These are phyloP conservation scores for Drosophila subquinaria DNA, from an alignment of 2,888 invertebrate species.

Conservation along the genomic window DNA sequence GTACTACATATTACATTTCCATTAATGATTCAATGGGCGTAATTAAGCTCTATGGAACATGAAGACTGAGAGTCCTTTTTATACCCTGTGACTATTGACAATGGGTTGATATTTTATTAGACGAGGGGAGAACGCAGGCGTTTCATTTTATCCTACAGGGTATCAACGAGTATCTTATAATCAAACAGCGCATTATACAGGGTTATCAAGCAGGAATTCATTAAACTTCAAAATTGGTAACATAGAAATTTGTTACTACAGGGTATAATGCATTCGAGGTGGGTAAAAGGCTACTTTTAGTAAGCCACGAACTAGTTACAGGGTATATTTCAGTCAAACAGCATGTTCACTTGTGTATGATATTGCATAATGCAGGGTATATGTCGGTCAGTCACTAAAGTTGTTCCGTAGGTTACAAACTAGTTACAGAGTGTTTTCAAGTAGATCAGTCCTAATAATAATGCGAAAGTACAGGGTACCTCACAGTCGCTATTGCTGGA, in stretches of 20 bases:
- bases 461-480: background rate
- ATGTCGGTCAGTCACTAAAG: background rate
- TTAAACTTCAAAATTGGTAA: background rate
- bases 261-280: background rate
- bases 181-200: background rate
- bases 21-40: background rate
- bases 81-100: background rate
- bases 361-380: background rate
- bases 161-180: background rate
- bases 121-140: background rate
- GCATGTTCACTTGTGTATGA: too few species aligned
- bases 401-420: background rate
- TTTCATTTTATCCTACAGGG: background rate
- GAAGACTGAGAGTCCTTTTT: background rate
- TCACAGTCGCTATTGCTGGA: background rate
- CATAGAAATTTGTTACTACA: too few species aligned
- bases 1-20: background rate
- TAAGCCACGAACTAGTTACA: too few species aligned
- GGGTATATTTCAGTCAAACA: background rate
- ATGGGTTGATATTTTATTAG: background rate
- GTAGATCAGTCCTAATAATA: background rate
- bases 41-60: background rate
- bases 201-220: background rate
- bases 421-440: background rate
- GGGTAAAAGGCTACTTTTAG: too few species aligned